Conservation (phyloP, 1,140 invertebrate species). For the honey bee (Apis mellifera) region Amel_HAv3.1 CM009931.2:14925501-14926000, state of each 20-base stretch:
- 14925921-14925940: constrained; percentile 95
- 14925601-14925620: constrained; percentile 13
- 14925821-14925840: constrained; percentile 14
- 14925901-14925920: constrained; percentile 94
- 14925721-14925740: constrained; percentile 33
- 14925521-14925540: constrained; percentile 41
- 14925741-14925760: constrained; percentile 32
- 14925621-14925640: neutral
- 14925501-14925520: neutral
- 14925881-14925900: constrained; percentile 84
- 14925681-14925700: constrained; percentile 22
- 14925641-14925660: too few species aligned
- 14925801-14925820: constrained; percentile 12
- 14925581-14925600: constrained; percentile 27
- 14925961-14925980: constrained; percentile 50
- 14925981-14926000: neutral
- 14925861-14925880: constrained; percentile 84
- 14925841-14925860: constrained; percentile 82
- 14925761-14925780: constrained; percentile 32
- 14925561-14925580: constrained; percentile 36
- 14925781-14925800: constrained; percentile 15
- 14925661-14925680: too few species aligned
- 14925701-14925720: constrained; percentile 22
- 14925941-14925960: constrained; percentile 90
- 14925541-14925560: constrained; percentile 31